Percentiles rank a stretch among this genome's conserved stretches.
Conservation (phyloP, 2,797 vertebrate species). For the Myiothlypis chrysogaster region DNA sequence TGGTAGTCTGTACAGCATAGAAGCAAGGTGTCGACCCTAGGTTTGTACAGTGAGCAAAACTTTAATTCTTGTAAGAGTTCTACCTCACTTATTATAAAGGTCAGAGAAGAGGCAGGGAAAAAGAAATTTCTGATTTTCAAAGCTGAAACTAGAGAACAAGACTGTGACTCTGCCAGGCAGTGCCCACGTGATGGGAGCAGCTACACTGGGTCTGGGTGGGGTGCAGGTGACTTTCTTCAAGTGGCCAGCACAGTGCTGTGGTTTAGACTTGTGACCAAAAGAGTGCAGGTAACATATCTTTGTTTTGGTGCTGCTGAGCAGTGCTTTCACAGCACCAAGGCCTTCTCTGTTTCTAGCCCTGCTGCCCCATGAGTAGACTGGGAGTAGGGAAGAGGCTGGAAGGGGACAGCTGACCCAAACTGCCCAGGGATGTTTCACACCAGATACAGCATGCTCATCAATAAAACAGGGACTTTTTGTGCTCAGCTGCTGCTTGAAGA, state of each 20-base stretch:
- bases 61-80: neutral
- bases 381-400: neutral
- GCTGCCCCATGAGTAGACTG: neutral
- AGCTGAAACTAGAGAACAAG: neutral
- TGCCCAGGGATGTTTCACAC: neutral
- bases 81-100: neutral
- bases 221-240: neutral
- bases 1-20: neutral
- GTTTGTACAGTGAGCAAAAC: neutral
- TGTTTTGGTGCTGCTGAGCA: neutral
- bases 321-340: neutral
- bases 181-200: neutral
- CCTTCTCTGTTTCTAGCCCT: neutral
- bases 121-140: neutral
- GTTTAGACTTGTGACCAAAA: neutral
- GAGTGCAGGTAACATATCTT: neutral
- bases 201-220: neutral
- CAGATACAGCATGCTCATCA: neutral
- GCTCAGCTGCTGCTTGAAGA: neutral
- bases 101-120: neutral
- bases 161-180: neutral
- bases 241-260: fast-evolving
- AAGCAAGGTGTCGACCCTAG: neutral
- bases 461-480: neutral
- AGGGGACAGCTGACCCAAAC: neutral